These are phyloP conservation scores for Xylota sylvarum DNA, from an alignment of 2,888 invertebrate genomes.

Conservation along the genomic window DNA sequence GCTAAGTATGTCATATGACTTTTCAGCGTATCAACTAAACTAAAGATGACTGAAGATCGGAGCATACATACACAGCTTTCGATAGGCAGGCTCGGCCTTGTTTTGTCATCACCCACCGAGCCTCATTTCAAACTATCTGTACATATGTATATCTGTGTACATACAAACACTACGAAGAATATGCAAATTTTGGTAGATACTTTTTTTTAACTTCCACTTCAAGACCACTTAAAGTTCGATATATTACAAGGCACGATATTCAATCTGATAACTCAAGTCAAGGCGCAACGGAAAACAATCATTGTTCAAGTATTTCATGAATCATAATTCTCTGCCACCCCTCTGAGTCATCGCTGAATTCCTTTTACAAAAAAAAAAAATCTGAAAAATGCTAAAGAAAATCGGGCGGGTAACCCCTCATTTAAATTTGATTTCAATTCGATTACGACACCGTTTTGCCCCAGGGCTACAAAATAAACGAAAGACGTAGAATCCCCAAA, in stretches of 20 bases:
- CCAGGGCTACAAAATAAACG: background rate
- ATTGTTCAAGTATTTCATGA: constrained; percentile 27
- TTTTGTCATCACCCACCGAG: too few species aligned
- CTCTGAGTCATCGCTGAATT: background rate
- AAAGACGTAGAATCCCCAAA: background rate
- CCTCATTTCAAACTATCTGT: too few species aligned
- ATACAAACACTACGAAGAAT: too few species aligned
- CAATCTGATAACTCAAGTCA: constrained; percentile 34
- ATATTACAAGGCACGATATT: constrained; percentile 16
- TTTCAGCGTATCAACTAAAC: too few species aligned
- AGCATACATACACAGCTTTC: too few species aligned
- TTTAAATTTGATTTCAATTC: constrained; percentile 59
- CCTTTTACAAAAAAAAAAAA: background rate
- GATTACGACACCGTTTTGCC: constrained; percentile 44
- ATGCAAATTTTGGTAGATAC: too few species aligned
- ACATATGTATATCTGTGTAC: too few species aligned
- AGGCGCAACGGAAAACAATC: constrained; percentile 30
- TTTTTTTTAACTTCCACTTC: too few species aligned
- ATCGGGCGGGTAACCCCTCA: constrained; percentile 40
- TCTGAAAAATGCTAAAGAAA: background rate
- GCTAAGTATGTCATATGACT: too few species aligned
- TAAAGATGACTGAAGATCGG: too few species aligned
- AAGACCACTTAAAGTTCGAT: too few species aligned
- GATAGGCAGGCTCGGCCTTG: too few species aligned
- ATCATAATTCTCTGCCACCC: constrained; percentile 1